Evolutionary conservation across 2,888 invertebrate species (phyloP), one percentile per base, ranked within the genome.

Genomic region (Hypercompe scribonia): DNA sequence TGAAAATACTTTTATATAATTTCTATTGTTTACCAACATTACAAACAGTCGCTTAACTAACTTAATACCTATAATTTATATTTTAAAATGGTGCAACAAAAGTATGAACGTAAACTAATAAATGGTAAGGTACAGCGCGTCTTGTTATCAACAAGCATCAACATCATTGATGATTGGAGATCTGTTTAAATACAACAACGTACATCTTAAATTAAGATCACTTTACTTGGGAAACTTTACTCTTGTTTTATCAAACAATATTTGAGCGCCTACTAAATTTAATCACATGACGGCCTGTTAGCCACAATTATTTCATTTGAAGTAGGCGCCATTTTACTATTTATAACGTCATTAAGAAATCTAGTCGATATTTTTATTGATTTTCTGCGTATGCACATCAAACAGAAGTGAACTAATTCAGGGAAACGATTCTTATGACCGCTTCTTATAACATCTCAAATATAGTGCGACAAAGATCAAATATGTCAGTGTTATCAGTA

Each of bases 21-120:
- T 79, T 81, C 72, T 79, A 82, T 86, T 84, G 86, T 89, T 88
- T 89, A 88, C 88, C 90, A 92, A 92, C 87, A 90, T 89, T 90
- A 91, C 84, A 84, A 91, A 92, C 90, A 92, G 90, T 91, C 87
- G 81, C 94, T 91, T 93, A 94, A 84, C 90, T 94, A 93, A 92
- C 94, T 93, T 94, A 94, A 87, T 91, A 92, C 84, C 87, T 89
- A 89, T 75, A 72, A 72, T 77, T 81, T 81, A 84, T 81, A 81
- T 81, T 81, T 81, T 78, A 76, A 54, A 78, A 81, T 81, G 77
- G 80, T 85, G 83, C 86, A 84, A 87, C 85, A 86, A 83, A 86
- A 86, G 78, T 84, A 80, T 83, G 83, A 80, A 78, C 81, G 78
- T 86, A 24, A 89, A 87, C 86, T 87, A 86, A 84, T 79, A 78